These are phyloP conservation scores for Scaptomyza parva DNA, from an alignment of 2,888 invertebrate species.

Conservation along the genomic window DNA sequence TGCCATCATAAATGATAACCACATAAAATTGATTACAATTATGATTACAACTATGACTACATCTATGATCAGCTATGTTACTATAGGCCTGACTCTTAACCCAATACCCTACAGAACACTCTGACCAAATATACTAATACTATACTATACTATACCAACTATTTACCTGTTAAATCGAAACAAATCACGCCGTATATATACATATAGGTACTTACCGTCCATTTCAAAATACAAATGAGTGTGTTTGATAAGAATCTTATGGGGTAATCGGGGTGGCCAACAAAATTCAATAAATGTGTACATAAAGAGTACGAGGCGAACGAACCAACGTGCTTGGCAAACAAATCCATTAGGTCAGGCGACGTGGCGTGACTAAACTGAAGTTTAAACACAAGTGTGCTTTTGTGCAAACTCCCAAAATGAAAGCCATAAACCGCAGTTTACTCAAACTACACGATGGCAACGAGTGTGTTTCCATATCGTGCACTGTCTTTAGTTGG, in stretches of 20 bases:
- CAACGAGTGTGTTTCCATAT: conserved; percentile 19
- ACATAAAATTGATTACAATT: conserved; percentile 1
- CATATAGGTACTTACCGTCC: not conserved
- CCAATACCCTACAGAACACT: conserved; percentile 20
- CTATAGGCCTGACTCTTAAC: too few relatives aligned
- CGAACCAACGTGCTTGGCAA: conserved; percentile 17
- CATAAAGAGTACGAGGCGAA: not conserved
- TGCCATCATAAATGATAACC: conserved; percentile 4
- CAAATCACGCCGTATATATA: conserved; percentile 36
- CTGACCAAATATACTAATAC: conserved; percentile 22
- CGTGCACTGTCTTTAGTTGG: conserved; percentile 15
- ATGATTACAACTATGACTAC: not conserved
- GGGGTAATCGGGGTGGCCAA: conserved; percentile 4
- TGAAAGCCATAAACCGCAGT: conserved; percentile 7
- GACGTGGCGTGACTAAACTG: conserved; percentile 65
- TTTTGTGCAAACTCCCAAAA: conserved; percentile 18
- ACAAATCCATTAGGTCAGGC: conserved; percentile 55
- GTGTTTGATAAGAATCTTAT: conserved; percentile 44
- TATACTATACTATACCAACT: too few relatives aligned
- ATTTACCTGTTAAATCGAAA: conserved; percentile 27
- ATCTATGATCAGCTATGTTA: not conserved
- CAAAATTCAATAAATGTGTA: conserved; percentile 21
- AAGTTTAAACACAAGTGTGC: conserved; percentile 26
- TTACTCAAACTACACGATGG: not conserved
- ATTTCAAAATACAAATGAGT: conserved; percentile 29